A percentile compares a stretch with the other conserved stretches of the same genome.
phyloP scores from a whole-genome alignment of 30 jellyfish, hydroid and myxozoan genomes.

The Nemopilema nomurai region DNA sequence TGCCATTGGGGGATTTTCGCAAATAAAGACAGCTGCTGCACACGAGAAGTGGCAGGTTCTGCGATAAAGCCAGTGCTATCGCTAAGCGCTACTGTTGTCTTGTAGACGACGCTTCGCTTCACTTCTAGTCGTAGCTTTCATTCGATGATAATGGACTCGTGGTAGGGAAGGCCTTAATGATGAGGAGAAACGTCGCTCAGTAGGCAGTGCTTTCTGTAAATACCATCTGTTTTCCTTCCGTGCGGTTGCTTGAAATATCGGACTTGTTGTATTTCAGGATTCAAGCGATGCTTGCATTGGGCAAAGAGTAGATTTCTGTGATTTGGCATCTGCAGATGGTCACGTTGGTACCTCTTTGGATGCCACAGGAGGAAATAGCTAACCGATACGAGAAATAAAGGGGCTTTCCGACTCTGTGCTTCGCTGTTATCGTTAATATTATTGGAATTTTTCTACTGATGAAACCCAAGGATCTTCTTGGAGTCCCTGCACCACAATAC shows the following conservation, averaged over 20 bases:
- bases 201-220: too few species aligned
- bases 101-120: neutral
- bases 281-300: neutral
- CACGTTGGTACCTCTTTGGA: neutral
- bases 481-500: neutral
- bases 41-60: conserved; percentile 38
- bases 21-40: conserved; percentile 56
- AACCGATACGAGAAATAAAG: neutral
- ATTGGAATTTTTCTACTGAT: neutral
- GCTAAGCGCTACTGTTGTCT: neutral
- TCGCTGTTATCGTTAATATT: neutral
- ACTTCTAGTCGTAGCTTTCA: neutral
- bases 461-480: neutral
- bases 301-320: neutral
- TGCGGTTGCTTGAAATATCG: neutral
- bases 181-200: neutral
- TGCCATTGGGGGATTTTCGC: conserved; percentile 51
- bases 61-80: neutral
- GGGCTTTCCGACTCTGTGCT: neutral
- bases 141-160: neutral
- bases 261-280: neutral
- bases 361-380: neutral
- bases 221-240: too few species aligned
- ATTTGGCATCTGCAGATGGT: neutral
- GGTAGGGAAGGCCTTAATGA: neutral